Conservation (phyloP, 2,888 invertebrate genomes). For the Ectropis crepuscularia region DNA sequence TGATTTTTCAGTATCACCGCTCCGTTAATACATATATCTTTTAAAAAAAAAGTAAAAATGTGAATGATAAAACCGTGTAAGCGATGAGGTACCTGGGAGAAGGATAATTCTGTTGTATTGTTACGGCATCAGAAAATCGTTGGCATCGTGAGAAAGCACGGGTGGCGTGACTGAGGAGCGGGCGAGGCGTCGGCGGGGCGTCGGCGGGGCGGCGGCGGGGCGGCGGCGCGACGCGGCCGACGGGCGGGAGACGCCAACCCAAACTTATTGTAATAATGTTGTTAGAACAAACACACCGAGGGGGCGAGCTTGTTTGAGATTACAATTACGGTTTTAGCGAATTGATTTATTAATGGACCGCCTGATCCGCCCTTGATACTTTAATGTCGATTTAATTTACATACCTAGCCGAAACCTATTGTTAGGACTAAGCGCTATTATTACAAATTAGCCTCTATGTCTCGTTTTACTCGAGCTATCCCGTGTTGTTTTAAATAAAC, state of each 20-base stretch:
- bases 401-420: constrained; percentile 49
- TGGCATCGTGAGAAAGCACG: constrained; percentile 61
- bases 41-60: too few species aligned
- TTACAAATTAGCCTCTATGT: constrained; percentile 37
- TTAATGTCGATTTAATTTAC: constrained; percentile 82
- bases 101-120: constrained; percentile 23
- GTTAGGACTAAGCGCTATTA: constrained; percentile 38
- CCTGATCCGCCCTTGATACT: constrained; percentile 83
- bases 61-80: too few species aligned
- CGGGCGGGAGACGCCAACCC: constrained; percentile 54
- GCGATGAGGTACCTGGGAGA: neutral
- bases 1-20: too few species aligned
- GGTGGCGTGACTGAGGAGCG: constrained; percentile 46
- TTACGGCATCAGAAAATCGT: constrained; percentile 43
- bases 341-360: constrained; percentile 85
- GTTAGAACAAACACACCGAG: constrained; percentile 80
- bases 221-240: constrained; percentile 38
- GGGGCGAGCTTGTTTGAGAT: constrained; percentile 82
- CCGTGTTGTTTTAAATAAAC: constrained; percentile 21
- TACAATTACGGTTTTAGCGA: constrained; percentile 85
- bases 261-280: constrained; percentile 85
- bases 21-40: too few species aligned
- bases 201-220: constrained; percentile 43
- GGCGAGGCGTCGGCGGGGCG: constrained; percentile 42
- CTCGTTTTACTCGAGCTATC: constrained; percentile 24